phyloP scores from a whole-genome alignment of 2,888 invertebrate species.

The Hydriomena furcata region DNA sequence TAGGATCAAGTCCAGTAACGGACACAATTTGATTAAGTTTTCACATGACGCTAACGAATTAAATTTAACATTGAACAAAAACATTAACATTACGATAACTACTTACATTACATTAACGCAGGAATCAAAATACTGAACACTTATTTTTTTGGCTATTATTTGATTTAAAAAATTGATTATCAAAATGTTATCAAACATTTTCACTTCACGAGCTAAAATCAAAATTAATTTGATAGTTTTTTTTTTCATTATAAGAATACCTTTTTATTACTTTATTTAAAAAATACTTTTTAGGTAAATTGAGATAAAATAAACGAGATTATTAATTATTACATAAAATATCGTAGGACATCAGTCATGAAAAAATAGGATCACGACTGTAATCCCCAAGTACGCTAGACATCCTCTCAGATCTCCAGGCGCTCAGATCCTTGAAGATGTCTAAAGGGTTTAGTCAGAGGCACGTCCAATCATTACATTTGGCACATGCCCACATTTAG shows the following conservation, averaged over 20 bases:
- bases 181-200: slow-evolving; percentile 34
- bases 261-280: not conserved
- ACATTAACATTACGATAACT: slow-evolving; percentile 20
- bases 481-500: too few species aligned
- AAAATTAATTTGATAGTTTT: not conserved
- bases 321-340: not conserved
- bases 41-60: slow-evolving; percentile 23
- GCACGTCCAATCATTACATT: too few species aligned
- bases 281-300: slow-evolving; percentile 7
- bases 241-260: not conserved
- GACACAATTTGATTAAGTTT: slow-evolving; percentile 23
- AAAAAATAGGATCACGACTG: too few species aligned
- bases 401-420: too few species aligned
- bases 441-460: too few species aligned
- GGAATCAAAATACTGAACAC: slow-evolving; percentile 67
- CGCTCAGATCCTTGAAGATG: too few species aligned
- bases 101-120: slow-evolving; percentile 37
- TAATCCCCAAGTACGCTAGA: too few species aligned
- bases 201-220: slow-evolving; percentile 12
- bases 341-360: slow-evolving; percentile 5
- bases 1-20: not conserved
- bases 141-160: slow-evolving; percentile 55
- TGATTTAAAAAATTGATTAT: slow-evolving; percentile 40
- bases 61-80: slow-evolving; percentile 24
- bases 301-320: not conserved